Conservation (phyloP, 2,113 vertebrate species). For the Anhinga anhinga region DNA sequence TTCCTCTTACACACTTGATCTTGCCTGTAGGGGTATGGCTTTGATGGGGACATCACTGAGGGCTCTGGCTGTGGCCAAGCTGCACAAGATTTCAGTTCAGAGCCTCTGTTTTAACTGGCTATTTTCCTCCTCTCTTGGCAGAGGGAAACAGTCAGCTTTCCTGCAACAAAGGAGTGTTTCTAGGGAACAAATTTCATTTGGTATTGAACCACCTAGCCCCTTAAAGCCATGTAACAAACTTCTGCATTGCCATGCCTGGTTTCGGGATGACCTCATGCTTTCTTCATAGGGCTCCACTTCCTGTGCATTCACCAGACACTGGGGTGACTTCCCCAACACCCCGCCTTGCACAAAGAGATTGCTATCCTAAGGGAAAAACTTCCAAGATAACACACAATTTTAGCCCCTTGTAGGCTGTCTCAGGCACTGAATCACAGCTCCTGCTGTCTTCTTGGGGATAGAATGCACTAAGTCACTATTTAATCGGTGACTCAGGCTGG, state of each 20-base stretch:
- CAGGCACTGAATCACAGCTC: not conserved
- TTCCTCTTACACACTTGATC: not conserved
- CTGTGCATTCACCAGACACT: not conserved
- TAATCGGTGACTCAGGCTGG: not conserved
- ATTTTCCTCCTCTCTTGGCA: not conserved
- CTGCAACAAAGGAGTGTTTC: not conserved
- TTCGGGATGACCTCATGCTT: not conserved
- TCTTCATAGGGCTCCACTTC: not conserved
- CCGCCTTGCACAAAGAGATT: not conserved
- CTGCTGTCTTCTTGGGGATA: not conserved
- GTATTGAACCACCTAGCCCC: not conserved
- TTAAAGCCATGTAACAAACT: not conserved
- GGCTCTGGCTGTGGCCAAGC: not conserved
- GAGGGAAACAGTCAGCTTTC: not conserved
- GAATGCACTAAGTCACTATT: not conserved
- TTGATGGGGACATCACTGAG: not conserved
- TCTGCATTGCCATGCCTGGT: not conserved
- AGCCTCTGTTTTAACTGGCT: not conserved
- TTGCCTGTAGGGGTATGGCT: not conserved
- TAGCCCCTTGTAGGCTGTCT: not conserved
- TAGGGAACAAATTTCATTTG: not conserved
- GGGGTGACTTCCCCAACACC: fast-evolving
- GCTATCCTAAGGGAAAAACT: not conserved
- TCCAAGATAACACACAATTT: not conserved
- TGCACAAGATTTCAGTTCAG: not conserved